Conservation (phyloP, 2,888 invertebrate species). For the Drosophila ustulata region DNA sequence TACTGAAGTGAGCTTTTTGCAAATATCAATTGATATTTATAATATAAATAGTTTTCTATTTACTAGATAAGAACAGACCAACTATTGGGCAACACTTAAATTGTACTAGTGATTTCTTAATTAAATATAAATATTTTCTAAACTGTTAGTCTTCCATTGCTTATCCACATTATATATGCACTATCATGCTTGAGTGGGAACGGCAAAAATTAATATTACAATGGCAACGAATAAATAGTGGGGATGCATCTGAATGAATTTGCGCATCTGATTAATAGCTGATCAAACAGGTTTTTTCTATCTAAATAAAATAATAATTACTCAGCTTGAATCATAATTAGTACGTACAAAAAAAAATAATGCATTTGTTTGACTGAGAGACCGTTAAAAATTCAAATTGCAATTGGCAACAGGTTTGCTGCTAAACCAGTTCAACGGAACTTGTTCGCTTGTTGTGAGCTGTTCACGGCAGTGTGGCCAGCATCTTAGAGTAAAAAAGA, state of each 20-base stretch:
- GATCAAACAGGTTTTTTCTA: background rate
- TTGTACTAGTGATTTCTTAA: background rate
- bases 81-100: background rate
- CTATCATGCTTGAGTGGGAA: background rate
- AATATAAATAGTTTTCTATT: slow-evolving; percentile 8
- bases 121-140: background rate
- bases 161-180: background rate
- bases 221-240: background rate
- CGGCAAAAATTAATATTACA: background rate
- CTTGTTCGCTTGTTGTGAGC: slow-evolving; percentile 6
- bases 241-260: background rate
- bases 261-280: background rate
- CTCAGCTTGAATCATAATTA: background rate
- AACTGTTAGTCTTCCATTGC: background rate
- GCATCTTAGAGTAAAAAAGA: no score
- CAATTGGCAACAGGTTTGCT: background rate
- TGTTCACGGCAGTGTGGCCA: slow-evolving; percentile 12
- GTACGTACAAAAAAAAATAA: no score
- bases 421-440: background rate
- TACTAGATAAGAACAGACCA: slow-evolving; percentile 6
- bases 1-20: slow-evolving; percentile 3
- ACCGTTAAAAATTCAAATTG: background rate
- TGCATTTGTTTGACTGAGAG: background rate
- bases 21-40: slow-evolving; percentile 7
- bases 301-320: background rate